Percentiles rank a stretch among this genome's conserved stretches.
Evolutionary conservation across 2,888 invertebrate genomes (phyloP).

Genomic region (Hoplodrina blanda): DNA sequence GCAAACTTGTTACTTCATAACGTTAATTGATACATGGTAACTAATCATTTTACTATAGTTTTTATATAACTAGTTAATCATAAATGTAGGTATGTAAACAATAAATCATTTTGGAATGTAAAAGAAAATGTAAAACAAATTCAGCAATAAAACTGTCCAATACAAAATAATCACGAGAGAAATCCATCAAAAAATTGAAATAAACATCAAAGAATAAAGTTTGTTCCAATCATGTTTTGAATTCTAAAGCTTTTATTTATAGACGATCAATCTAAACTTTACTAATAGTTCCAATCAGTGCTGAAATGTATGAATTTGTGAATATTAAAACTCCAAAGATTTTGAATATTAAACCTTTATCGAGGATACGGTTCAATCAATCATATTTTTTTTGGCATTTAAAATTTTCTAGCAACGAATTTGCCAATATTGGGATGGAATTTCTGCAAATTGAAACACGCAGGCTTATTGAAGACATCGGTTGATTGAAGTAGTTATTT

Average conservation of each 20-base stretch:
- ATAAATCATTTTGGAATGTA: background rate
- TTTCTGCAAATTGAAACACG: slow-evolving; percentile 13
- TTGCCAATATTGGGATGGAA: slow-evolving; percentile 6
- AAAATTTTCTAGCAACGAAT: slow-evolving; percentile 14
- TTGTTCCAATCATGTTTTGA: slow-evolving; percentile 41
- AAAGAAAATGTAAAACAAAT: slow-evolving; percentile 5
- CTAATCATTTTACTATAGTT: slow-evolving; percentile 23
- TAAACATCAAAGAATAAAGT: slow-evolving; percentile 46
- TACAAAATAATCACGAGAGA: slow-evolving; percentile 29
- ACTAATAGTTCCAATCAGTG: slow-evolving; percentile 51
- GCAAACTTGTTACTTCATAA: slow-evolving; percentile 56
- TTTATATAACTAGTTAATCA: background rate
- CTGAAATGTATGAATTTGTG: slow-evolving; percentile 51
- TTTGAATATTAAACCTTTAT: slow-evolving; percentile 40
- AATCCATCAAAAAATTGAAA: slow-evolving; percentile 39
- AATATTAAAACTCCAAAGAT: slow-evolving; percentile 48
- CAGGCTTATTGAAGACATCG: background rate
- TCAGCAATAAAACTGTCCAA: slow-evolving; percentile 21
- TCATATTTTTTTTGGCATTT: slow-evolving; percentile 22
- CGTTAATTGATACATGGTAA: slow-evolving; percentile 36
- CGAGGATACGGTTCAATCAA: slow-evolving; percentile 34
- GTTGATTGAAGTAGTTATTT: background rate
- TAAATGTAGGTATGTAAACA: background rate
- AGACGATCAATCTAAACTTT: slow-evolving; percentile 56
- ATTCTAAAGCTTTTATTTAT: slow-evolving; percentile 48